Base-by-base conservation (phyloP, 2,888 invertebrate species). In the Drosophila parthenogenetica region DNA sequence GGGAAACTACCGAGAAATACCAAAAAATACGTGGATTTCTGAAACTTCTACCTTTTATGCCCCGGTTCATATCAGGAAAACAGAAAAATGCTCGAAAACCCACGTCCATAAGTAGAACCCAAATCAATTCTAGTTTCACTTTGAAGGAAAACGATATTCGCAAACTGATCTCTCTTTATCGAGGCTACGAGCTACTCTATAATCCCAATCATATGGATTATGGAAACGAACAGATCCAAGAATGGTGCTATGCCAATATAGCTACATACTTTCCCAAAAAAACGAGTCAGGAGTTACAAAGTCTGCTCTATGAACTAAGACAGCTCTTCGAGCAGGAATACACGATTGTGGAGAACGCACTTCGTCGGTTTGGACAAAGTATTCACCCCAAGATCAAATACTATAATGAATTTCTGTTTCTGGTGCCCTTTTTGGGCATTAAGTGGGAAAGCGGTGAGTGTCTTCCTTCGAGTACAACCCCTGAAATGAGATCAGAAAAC, bases 341-440 rank as follows among this genome's bases (percentile, higher is more conserved):
- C 5, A 53, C 40, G 2, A 48, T 63, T 1, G 75, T 85, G 29
- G 64, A 77, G n/a, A 62, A 25, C 2, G 67, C 63, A 0, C 67
- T 55, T 1, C 40, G 40, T 3, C 39, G 13, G 1, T 19, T 48
- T 14, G 69, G 66, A 0, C 45, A 69, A 7, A 29, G 45, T 2
- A 7, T 69, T 8, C 25, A 7, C 11, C 83, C 85, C 2, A 51
- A 74, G 0, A 73, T 77, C 7, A 54, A 61, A 14, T 87, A 65
- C 58, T 87, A 81, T 49, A 65, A 67, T 40, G 85, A 85, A 37
- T 73, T 87, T 17, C 25, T 73, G 1, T 85, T 85, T 22, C 29
- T 85, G 32, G 66, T 69, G n/a, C 87, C 85, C 1, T 67, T 49
- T 50, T 11, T 75, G 3, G 17, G 1, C 8, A 3, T n/a, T 0